phyloP scores from a whole-genome alignment of 2,797 vertebrate genomes.

The Malacoctenus gilli region DNA sequence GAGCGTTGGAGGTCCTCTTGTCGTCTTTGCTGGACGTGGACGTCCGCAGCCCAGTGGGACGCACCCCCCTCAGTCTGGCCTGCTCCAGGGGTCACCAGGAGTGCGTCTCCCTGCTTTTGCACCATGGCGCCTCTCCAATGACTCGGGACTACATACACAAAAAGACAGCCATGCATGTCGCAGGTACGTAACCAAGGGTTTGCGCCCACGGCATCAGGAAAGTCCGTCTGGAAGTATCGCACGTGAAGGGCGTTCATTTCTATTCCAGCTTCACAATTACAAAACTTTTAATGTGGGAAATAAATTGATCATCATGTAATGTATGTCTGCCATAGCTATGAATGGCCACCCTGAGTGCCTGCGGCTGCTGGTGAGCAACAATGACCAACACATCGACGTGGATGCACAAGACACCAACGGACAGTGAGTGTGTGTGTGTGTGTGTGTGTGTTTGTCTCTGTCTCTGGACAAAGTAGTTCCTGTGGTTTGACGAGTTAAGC shows the following conservation, averaged over 20 bases:
- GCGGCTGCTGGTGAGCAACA: constrained; percentile 90
- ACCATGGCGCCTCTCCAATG: constrained; percentile 93
- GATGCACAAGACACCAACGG: constrained; percentile 91
- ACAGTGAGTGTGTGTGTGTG: constrained; percentile 86
- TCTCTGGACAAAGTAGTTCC: too few species aligned
- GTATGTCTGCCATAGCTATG: constrained; percentile 79
- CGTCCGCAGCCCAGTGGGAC: constrained; percentile 90
- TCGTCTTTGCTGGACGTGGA: constrained; percentile 94
- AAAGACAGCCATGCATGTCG: constrained; percentile 92
- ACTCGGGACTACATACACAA: constrained; percentile 91
- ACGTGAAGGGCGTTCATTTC: background rate
- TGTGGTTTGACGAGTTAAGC: background rate
- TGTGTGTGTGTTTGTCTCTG: background rate
- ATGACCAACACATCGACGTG: constrained; percentile 87
- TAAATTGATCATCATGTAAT: background rate
- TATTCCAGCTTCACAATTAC: background rate
- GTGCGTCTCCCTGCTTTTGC: constrained; percentile 94
- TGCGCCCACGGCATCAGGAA: background rate
- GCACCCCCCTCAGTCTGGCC: constrained; percentile 92
- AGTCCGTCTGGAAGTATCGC: too few species aligned
- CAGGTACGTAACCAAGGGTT: constrained; percentile 83
- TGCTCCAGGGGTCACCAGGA: constrained; percentile 94
- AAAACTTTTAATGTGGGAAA: background rate
- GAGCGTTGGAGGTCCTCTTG: constrained; percentile 92
- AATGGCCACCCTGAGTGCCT: constrained; percentile 96